Evolutionary conservation across 2,888 invertebrate species (phyloP).

Genomic region (Pollenia labialis): DNA sequence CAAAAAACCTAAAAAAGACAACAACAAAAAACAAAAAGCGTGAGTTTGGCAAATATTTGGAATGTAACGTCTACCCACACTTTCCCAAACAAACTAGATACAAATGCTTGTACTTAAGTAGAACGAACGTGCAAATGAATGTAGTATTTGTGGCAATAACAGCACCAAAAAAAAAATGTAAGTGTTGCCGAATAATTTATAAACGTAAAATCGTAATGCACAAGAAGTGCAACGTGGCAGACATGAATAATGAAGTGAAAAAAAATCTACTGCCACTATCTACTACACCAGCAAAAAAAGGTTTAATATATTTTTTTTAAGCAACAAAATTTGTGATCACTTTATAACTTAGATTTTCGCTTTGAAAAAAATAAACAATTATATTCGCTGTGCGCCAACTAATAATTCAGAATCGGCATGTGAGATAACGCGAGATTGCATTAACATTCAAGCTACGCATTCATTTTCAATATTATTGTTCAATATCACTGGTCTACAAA

Average conservation of each 20-base stretch:
- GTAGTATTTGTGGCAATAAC: constrained; percentile 52
- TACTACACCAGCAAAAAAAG: background rate
- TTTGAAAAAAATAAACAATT: too few relatives aligned
- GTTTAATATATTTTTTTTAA: background rate
- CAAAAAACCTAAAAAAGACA: background rate
- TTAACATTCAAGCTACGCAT: too few relatives aligned
- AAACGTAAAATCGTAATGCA: constrained; percentile 60
- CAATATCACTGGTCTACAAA: too few relatives aligned
- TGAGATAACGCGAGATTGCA: too few relatives aligned
- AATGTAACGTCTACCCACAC: constrained; percentile 24
- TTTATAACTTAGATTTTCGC: too few relatives aligned
- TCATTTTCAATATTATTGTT: too few relatives aligned
- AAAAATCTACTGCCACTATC: constrained; percentile 39
- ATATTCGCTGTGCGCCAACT: too few relatives aligned
- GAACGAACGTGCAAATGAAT: constrained; percentile 48
- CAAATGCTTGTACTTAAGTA: background rate
- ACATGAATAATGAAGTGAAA: constrained; percentile 65
- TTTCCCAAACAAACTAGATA: background rate
- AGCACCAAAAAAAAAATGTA: constrained; percentile 44
- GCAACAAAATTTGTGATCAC: background rate
- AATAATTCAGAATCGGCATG: too few relatives aligned
- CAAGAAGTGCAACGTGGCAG: constrained; percentile 59
- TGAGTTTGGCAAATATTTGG: constrained; percentile 8
- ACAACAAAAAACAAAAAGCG: background rate
- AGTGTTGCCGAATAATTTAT: constrained; percentile 68